These are phyloP conservation scores for Yoshiicerus persimilis DNA, from an alignment of 1,140 invertebrate genomes.

Conservation along the genomic window DNA sequence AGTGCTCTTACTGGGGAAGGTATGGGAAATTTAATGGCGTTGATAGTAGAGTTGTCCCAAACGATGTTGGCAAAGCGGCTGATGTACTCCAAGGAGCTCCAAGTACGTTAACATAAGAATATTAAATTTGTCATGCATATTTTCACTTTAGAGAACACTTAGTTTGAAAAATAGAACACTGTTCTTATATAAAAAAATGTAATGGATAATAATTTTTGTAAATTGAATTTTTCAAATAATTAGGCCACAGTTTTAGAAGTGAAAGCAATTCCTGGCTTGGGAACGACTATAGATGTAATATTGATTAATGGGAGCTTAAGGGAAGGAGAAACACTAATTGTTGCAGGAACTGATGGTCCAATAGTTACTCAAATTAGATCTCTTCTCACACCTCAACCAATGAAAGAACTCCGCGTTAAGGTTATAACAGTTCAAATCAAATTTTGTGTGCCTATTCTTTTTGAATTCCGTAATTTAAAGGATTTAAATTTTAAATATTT, in stretches of 20 bases:
- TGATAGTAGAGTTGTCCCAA: conserved; percentile 86
- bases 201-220: too few species aligned
- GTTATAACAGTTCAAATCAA: conserved; percentile 62
- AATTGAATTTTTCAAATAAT: too few species aligned
- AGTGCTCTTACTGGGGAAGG: conserved; percentile 95
- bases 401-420: conserved; percentile 97
- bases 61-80: conserved; percentile 85
- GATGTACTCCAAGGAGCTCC: conserved; percentile 89
- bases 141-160: too few species aligned
- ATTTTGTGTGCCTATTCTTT: background rate
- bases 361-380: conserved; percentile 97
- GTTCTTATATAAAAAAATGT: too few species aligned
- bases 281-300: conserved; percentile 98
- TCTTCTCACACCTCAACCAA: conserved; percentile 93
- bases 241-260: conserved; percentile 96
- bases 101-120: conserved; percentile 60
- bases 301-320: conserved; percentile 91
- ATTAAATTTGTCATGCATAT: too few species aligned
- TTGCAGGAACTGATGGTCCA: conserved; percentile 97
- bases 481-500: too few species aligned
- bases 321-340: conserved; percentile 91
- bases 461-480: too few species aligned
- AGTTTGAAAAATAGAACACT: too few species aligned
- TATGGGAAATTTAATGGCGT: conserved; percentile 94
- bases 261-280: conserved; percentile 94